phyloP scores from a whole-genome alignment of 2,113 vertebrate genomes.

The Rhinolophus sinicus region DNA sequence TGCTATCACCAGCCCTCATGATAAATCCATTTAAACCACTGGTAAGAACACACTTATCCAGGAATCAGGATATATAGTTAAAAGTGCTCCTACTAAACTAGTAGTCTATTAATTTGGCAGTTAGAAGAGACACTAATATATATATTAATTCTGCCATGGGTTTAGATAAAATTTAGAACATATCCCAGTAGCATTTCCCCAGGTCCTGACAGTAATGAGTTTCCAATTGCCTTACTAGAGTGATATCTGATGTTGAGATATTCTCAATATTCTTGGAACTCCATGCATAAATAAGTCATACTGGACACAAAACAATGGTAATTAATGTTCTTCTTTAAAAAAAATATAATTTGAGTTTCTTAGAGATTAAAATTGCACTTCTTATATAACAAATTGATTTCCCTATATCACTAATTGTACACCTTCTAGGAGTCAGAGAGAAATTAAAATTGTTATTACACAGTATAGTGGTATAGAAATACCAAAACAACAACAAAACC shows the following conservation, averaged over 20 bases:
- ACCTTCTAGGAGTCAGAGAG: background rate
- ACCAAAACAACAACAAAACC: background rate
- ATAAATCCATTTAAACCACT: background rate
- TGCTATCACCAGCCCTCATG: background rate
- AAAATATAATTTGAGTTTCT: background rate
- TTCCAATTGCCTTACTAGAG: background rate
- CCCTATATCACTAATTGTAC: background rate
- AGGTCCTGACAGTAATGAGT: background rate
- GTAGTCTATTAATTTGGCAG: background rate
- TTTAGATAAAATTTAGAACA: background rate
- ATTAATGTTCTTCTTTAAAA: background rate
- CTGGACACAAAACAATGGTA: background rate
- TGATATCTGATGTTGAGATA: background rate
- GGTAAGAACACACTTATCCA: background rate
- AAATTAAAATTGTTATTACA: background rate
- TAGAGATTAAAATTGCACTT: background rate
- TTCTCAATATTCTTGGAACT: background rate
- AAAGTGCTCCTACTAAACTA: background rate
- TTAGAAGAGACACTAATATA: background rate
- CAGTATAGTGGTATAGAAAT: background rate
- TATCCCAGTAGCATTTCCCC: background rate
- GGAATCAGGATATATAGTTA: background rate
- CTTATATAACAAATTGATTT: background rate
- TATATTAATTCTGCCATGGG: background rate
- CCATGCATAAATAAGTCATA: background rate